Conservation (phyloP, 2,797 vertebrate species). For the Hippocampus kuda region DNA sequence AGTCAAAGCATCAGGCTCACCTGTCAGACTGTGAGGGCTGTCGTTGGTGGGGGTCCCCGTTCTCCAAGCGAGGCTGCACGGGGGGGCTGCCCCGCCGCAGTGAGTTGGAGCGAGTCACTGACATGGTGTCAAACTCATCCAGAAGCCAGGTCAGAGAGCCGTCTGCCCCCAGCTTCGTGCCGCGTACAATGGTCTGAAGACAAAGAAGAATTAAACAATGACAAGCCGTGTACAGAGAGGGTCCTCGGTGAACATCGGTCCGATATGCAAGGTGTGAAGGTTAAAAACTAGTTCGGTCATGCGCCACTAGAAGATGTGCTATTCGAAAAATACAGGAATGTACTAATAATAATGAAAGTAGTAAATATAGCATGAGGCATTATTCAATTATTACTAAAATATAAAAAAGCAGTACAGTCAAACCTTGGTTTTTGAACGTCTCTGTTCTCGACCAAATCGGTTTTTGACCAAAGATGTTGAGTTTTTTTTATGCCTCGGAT, state of each 20-base stretch:
- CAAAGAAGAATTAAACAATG: neutral
- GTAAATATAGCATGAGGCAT: no score
- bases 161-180: slow-evolving; percentile 77
- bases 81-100: slow-evolving; percentile 83
- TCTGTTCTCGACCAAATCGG: no score
- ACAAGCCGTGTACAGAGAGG: neutral
- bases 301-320: no score
- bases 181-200: slow-evolving; percentile 81
- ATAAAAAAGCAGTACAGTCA: no score
- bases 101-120: slow-evolving; percentile 90
- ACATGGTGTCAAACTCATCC: slow-evolving; percentile 90
- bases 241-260: neutral
- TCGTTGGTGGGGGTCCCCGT: slow-evolving; percentile 60
- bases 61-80: slow-evolving; percentile 64
- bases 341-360: no score
- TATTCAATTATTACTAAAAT: no score
- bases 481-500: no score
- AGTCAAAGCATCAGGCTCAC: slow-evolving; percentile 18
- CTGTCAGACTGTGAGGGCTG: slow-evolving; percentile 51
- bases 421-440: no score
- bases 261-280: neutral
- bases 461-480: no score
- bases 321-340: no score
- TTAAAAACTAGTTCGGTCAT: neutral
- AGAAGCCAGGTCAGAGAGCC: slow-evolving; percentile 86